Conservation (phyloP, 2,888 invertebrate species). For the Spodoptera exigua region DNA sequence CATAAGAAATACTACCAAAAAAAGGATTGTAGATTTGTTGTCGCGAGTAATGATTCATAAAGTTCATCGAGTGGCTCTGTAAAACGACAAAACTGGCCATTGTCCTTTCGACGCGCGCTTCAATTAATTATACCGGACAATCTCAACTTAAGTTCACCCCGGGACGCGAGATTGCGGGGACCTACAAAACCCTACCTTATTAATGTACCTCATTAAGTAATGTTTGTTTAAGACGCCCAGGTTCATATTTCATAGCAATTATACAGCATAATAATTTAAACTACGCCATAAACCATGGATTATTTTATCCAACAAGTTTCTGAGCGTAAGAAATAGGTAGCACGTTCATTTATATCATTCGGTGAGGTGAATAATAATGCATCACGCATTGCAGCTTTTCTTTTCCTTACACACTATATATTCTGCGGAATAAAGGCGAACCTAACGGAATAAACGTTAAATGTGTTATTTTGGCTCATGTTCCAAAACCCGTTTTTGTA, state of each 20-base stretch:
- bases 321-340: conserved; percentile 16
- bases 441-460: conserved; percentile 32
- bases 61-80: conserved; percentile 31
- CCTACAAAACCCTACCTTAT: conserved; percentile 50
- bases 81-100: conserved; percentile 39
- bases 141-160: conserved; percentile 47
- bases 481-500: conserved; percentile 51
- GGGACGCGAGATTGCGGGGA: conserved; percentile 42
- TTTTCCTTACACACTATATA: conserved; percentile 27
- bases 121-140: conserved; percentile 50
- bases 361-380: conserved; percentile 41
- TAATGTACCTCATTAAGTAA: conserved; percentile 63
- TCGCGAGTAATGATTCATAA: conserved; percentile 28
- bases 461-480: conserved; percentile 48
- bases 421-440: conserved; percentile 32
- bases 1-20: too few species aligned
- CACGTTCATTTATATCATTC: conserved; percentile 44
- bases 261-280: conserved; percentile 26
- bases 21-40: conserved; percentile 34
- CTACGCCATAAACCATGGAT: conserved; percentile 20
- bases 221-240: conserved; percentile 51
- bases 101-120: conserved; percentile 44
- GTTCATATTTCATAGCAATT: conserved; percentile 35
- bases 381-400: conserved; percentile 52
- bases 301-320: conserved; percentile 6